phyloP scores from a whole-genome alignment of 2,888 invertebrate genomes.

The Sialis fuliginosa region DNA sequence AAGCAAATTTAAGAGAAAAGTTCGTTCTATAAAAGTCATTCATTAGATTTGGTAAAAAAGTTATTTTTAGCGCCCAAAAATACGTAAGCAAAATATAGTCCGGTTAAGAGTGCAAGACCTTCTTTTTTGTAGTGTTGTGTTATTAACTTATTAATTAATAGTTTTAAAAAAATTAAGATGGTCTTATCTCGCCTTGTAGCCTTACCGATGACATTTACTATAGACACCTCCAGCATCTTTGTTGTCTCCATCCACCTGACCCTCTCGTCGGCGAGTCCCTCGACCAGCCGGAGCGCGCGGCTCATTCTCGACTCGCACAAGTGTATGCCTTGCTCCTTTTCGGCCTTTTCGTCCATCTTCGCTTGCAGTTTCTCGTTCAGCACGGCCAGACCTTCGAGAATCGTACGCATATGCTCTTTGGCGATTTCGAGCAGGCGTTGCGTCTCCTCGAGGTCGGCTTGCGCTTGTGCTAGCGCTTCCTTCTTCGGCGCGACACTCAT shows the following conservation, averaged over 20 bases:
- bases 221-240: conserved; percentile 31
- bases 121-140: too few species aligned
- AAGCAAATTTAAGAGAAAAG: too few species aligned
- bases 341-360: conserved; percentile 50
- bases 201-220: conserved; percentile 33
- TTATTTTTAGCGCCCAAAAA: too few species aligned
- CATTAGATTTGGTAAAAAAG: too few species aligned
- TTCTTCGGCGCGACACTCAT: conserved; percentile 75
- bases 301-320: conserved; percentile 61
- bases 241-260: conserved; percentile 58
- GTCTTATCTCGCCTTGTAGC: too few species aligned
- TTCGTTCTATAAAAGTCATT: too few species aligned
- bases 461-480: conserved; percentile 57
- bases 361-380: conserved; percentile 52
- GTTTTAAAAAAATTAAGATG: too few species aligned
- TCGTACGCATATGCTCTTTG: conserved; percentile 57
- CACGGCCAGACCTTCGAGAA: conserved; percentile 59
- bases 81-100: too few species aligned
- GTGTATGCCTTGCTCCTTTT: conserved; percentile 57
- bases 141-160: too few species aligned
- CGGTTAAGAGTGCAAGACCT: too few species aligned
- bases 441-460: conserved; percentile 42
- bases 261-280: conserved; percentile 37
- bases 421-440: conserved; percentile 50
- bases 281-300: conserved; percentile 44